A percentile compares a stretch with the other conserved stretches of the same genome.
These are phyloP conservation scores for Romanogobio albipinnatus DNA, from an alignment of 2,113 vertebrate species.

Conservation along the genomic window DNA sequence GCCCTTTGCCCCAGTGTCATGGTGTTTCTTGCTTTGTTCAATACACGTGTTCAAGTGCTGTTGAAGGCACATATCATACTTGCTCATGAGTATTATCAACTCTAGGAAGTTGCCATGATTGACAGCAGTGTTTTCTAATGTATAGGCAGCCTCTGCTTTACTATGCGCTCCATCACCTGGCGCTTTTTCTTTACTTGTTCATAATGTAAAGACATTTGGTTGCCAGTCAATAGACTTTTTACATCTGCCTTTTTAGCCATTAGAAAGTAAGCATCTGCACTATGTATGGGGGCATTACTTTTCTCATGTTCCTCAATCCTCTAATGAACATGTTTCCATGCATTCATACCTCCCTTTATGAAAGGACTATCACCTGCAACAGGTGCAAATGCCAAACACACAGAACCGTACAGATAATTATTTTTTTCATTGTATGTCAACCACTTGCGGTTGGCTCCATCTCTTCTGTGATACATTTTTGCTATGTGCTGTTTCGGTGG, in stretches of 20 bases:
- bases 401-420: too few relatives aligned
- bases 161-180: neutral
- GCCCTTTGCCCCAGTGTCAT: too few relatives aligned
- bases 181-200: neutral
- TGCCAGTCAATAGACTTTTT: neutral
- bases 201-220: neutral
- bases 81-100: neutral
- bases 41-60: neutral
- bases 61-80: neutral
- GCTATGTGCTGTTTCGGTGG: too few relatives aligned
- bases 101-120: neutral
- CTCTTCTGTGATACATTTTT: too few relatives aligned
- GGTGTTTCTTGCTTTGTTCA: neutral
- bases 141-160: neutral
- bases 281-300: neutral
- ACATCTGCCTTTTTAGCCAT: neutral
- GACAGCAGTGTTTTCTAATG: neutral
- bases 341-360: too few relatives aligned
- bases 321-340: too few relatives aligned
- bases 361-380: too few relatives aligned
- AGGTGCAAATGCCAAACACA: too few relatives aligned
- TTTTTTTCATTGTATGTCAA: too few relatives aligned
- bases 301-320: too few relatives aligned
- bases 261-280: neutral
- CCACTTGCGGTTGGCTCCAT: too few relatives aligned